phyloP scores from a whole-genome alignment of 1,140 invertebrate genomes.

The Bombus pascuorum region DNA sequence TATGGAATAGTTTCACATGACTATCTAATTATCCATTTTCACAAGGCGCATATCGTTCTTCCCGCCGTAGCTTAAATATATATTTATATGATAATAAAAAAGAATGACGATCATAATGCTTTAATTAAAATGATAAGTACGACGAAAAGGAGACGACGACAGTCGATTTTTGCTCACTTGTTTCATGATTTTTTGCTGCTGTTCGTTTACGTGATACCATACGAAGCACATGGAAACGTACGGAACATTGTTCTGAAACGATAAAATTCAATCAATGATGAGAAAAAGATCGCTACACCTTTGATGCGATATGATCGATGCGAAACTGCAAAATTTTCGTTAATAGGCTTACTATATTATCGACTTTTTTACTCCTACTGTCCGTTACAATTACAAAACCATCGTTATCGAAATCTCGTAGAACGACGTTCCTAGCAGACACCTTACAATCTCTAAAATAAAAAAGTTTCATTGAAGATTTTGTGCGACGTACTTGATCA shows the following conservation, averaged over 20 bases:
- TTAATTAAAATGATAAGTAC: background rate
- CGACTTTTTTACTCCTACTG: conserved; percentile 79
- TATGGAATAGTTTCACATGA: background rate
- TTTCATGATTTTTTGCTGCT: conserved; percentile 70
- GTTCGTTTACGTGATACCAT: conserved; percentile 78
- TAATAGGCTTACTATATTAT: conserved; percentile 80
- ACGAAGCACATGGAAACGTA: conserved; percentile 81
- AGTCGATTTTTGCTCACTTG: conserved; percentile 71
- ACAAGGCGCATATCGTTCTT: background rate
- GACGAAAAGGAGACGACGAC: no score
- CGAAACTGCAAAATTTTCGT: background rate
- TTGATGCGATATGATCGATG: background rate
- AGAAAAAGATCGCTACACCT: no score
- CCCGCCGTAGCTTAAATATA: no score
- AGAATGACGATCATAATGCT: background rate
- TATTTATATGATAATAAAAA: background rate
- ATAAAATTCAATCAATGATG: no score
- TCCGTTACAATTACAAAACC: conserved; percentile 83
- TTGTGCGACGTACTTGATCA: no score
- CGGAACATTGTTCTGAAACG: conserved; percentile 27
- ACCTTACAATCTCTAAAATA: conserved; percentile 79
- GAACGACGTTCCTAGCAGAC: conserved; percentile 79
- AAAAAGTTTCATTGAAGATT: background rate
- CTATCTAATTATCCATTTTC: background rate
- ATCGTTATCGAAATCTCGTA: conserved; percentile 80